Percentiles rank a stretch among this genome's conserved stretches.
phyloP scores from a whole-genome alignment of 2,113 vertebrate species.

The Syngnathus typhle region DNA sequence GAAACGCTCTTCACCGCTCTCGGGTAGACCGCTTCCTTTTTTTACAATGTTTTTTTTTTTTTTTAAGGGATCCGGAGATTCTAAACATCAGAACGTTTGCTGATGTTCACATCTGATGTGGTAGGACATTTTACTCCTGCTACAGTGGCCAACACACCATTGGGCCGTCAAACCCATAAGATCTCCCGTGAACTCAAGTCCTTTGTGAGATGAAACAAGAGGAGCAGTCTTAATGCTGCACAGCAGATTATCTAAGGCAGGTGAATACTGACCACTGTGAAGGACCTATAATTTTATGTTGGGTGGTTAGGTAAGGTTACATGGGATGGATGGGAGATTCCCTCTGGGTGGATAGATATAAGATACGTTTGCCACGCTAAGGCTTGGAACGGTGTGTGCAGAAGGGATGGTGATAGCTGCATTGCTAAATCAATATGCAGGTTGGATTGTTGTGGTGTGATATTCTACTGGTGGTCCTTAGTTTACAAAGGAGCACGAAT shows the following conservation, averaged over 20 bases:
- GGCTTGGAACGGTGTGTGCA: neutral
- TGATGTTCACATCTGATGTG: slow-evolving; percentile 25
- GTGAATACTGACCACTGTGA: slow-evolving; percentile 44
- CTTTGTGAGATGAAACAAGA: slow-evolving; percentile 51
- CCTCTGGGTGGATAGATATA: slow-evolving; percentile 17
- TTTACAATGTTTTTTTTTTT: slow-evolving; percentile 14
- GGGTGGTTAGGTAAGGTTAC: slow-evolving; percentile 50
- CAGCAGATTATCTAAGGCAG: slow-evolving; percentile 52
- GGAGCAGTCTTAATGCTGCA: slow-evolving; percentile 35
- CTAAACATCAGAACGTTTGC: slow-evolving; percentile 10
- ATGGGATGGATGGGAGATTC: slow-evolving; percentile 31
- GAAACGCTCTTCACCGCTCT: slow-evolving; percentile 26
- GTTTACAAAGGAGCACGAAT: too few relatives aligned
- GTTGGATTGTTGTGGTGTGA: neutral
- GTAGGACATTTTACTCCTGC: slow-evolving; percentile 3
- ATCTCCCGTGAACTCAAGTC: slow-evolving; percentile 20
- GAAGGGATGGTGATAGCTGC: neutral
- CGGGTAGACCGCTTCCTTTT: slow-evolving; percentile 42
- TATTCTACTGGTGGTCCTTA: too few relatives aligned
- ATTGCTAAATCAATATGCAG: neutral
- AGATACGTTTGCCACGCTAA: slow-evolving; percentile 1
- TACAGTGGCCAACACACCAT: slow-evolving; percentile 11
- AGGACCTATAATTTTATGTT: slow-evolving; percentile 56
- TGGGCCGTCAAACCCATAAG: slow-evolving; percentile 8
- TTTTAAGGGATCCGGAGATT: slow-evolving; percentile 15